These are phyloP conservation scores for Falcunculus frontatus DNA, from an alignment of 2,113 vertebrate genomes.

Conservation along the genomic window DNA sequence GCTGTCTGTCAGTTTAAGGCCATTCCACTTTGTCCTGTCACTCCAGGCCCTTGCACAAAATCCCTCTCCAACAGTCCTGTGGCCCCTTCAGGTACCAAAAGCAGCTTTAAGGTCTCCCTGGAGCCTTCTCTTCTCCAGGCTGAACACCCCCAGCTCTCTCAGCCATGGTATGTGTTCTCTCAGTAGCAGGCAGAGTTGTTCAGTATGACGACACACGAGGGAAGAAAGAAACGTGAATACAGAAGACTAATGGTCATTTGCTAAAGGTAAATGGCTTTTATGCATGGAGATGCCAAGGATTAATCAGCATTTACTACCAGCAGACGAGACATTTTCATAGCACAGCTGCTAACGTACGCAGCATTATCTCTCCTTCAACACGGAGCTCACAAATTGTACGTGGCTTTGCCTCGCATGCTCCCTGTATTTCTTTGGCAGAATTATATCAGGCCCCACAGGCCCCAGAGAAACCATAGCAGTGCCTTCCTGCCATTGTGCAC, in stretches of 20 bases:
- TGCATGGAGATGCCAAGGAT: background rate
- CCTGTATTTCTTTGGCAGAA: slow-evolving; percentile 3
- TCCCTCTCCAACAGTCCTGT: background rate
- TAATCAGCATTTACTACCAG: background rate
- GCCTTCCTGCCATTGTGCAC: slow-evolving; percentile 86
- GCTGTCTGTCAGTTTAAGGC: background rate
- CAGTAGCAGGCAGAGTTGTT: background rate
- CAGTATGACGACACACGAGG: rapidly evolving
- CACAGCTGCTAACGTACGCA: background rate
- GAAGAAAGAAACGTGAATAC: background rate
- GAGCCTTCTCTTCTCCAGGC: background rate
- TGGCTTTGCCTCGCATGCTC: background rate
- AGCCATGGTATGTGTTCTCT: background rate
- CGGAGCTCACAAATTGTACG: background rate
- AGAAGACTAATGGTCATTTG: background rate
- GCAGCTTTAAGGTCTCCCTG: background rate
- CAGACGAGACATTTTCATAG: background rate
- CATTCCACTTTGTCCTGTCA: background rate
- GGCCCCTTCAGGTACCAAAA: rapidly evolving
- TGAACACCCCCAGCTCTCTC: background rate
- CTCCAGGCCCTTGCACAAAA: background rate
- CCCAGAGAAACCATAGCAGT: slow-evolving; percentile 72
- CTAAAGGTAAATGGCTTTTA: background rate
- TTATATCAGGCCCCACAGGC: slow-evolving; percentile 56
- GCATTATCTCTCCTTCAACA: background rate